Percentiles rank a stretch among this genome's conserved stretches.
phyloP scores from a whole-genome alignment of 37 sponge, comb jelly and placozoan genomes.

The Chondrilla cf. caribensis region DNA sequence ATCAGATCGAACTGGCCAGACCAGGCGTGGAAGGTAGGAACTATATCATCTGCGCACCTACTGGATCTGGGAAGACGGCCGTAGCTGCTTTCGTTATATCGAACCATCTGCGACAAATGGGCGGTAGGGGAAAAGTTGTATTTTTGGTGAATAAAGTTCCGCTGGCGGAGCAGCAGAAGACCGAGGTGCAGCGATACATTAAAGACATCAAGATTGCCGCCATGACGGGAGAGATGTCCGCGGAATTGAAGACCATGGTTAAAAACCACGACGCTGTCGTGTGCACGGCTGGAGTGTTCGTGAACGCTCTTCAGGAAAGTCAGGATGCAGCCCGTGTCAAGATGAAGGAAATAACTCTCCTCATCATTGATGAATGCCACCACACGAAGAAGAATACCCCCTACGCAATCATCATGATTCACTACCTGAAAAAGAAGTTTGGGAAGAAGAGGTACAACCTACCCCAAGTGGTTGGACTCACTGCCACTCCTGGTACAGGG shows the following conservation, averaged over 20 bases:
- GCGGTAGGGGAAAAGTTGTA: conserved; percentile 44
- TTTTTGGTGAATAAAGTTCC: conserved; percentile 54
- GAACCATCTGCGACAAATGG: conserved; percentile 37
- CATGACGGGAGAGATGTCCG: conserved; percentile 30
- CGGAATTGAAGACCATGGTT: neutral
- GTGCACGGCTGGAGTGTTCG: conserved; percentile 60
- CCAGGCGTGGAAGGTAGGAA: conserved; percentile 63
- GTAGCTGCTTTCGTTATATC: conserved; percentile 60
- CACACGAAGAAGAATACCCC: conserved; percentile 51
- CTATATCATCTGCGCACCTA: conserved; percentile 71
- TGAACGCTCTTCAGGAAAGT: conserved; percentile 27
- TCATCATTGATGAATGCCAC: conserved; percentile 93
- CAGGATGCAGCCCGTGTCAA: conserved; percentile 1
- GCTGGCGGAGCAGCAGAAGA: conserved; percentile 60
- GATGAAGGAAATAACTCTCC: conserved; percentile 46
- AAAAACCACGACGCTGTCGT: conserved; percentile 44
- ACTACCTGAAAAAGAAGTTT: conserved; percentile 54
- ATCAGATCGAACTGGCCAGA: conserved; percentile 61
- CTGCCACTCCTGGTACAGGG: conserved; percentile 70
- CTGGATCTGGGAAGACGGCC: conserved; percentile 69
- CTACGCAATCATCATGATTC: conserved; percentile 57
- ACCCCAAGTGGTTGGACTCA: conserved; percentile 74
- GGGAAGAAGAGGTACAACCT: neutral
- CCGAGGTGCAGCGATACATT: conserved; percentile 31
- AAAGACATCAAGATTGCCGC: conserved; percentile 27